Evolutionary conservation across 2,113 vertebrate species (phyloP).

Genomic region (Antidorcas marsupialis): DNA sequence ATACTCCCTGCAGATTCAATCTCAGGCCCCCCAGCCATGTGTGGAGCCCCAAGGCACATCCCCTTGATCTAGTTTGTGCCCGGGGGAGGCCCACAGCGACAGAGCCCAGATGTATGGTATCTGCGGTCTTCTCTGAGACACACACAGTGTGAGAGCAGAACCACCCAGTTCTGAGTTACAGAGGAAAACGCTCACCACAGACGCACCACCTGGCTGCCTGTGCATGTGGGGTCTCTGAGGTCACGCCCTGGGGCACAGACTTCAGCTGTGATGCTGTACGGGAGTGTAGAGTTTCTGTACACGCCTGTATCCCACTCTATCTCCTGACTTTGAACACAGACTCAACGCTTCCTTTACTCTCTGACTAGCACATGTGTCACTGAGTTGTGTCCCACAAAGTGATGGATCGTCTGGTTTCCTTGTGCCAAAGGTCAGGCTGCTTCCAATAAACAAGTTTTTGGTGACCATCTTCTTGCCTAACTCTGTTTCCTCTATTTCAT

Average conservation of each 20-base stretch:
- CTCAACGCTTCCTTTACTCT: background rate
- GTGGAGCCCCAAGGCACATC: too few relatives aligned
- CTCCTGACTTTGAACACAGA: background rate
- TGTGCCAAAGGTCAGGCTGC: background rate
- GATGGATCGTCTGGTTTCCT: background rate
- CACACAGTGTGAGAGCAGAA: background rate
- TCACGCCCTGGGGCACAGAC: background rate
- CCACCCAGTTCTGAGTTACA: background rate
- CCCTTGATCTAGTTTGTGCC: background rate
- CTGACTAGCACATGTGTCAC: background rate
- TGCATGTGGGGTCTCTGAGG: background rate
- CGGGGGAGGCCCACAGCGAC: background rate
- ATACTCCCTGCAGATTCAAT: background rate
- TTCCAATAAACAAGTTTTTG: background rate
- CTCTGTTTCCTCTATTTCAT: background rate
- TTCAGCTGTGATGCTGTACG: fast-evolving
- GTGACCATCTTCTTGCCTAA: background rate
- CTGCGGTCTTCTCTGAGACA: background rate
- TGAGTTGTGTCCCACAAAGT: too few relatives aligned
- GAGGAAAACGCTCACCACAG: background rate
- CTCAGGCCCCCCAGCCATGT: too few relatives aligned
- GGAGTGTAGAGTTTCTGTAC: too few relatives aligned
- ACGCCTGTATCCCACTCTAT: background rate
- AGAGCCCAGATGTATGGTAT: background rate
- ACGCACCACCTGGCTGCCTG: too few relatives aligned